A percentile compares a stretch with the other conserved stretches of the same genome.
phyloP scores from a whole-genome alignment of 2,113 vertebrate species.

The Ellobius talpinus region DNA sequence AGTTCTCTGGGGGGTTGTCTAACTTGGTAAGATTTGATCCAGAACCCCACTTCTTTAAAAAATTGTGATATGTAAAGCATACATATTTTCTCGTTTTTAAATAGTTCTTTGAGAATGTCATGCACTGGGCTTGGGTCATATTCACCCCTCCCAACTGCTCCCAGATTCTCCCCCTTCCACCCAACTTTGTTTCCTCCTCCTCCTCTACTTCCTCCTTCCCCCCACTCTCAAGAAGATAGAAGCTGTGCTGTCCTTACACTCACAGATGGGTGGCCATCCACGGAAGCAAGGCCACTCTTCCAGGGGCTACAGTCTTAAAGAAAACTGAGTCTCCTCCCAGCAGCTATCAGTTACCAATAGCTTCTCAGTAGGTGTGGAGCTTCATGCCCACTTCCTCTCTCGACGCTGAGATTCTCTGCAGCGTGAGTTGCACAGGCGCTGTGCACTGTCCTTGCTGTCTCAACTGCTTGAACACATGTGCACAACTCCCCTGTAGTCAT shows the following conservation, averaged over 20 bases:
- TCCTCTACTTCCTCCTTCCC: neutral
- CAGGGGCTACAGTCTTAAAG: neutral
- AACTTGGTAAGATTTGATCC: neutral
- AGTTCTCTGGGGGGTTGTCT: fast-evolving
- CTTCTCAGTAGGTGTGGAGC: neutral
- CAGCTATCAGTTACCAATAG: neutral
- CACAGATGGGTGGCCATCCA: neutral
- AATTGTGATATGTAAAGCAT: neutral
- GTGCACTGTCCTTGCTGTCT: neutral
- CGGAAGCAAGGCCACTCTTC: neutral
- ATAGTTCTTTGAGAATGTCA: neutral
- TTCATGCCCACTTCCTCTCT: neutral
- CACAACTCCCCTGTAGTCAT: neutral
- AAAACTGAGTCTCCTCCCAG: neutral
- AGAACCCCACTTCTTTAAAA: neutral
- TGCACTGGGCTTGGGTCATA: neutral
- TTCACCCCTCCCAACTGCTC: neutral
- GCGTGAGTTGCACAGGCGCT: neutral
- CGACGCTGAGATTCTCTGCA: neutral
- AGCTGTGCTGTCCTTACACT: neutral
- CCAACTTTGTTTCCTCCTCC: neutral
- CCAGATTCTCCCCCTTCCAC: neutral
- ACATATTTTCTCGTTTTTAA: neutral
- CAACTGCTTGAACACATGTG: neutral
- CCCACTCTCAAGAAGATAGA: neutral